A percentile compares a stretch with the other conserved stretches of the same genome.
Evolutionary conservation across 2,888 invertebrate species (phyloP).

Genomic region (Caradrina kadenii): DNA sequence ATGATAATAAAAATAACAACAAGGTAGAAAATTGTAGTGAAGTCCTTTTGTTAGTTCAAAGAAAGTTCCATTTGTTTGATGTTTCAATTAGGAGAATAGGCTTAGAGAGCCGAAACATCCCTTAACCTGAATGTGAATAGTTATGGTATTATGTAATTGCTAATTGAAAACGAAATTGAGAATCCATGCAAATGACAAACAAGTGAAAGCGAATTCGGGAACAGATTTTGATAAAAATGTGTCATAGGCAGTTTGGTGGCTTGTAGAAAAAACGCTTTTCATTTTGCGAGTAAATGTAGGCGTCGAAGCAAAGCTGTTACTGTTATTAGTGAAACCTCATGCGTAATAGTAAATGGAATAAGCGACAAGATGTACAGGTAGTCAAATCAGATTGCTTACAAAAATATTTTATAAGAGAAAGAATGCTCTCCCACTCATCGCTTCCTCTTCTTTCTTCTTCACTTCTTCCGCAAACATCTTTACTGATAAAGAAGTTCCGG

Average conservation of each 20-base stretch:
- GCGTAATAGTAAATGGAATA: background rate
- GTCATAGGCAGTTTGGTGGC: slow-evolving; percentile 1
- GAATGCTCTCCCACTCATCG: no score
- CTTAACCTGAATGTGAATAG: background rate
- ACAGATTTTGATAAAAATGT: background rate
- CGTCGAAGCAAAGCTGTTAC: background rate
- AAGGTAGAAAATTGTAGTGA: slow-evolving; percentile 14
- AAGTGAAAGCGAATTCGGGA: background rate
- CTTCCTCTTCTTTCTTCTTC: no score
- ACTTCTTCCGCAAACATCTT: no score
- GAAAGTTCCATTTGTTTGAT: slow-evolving; percentile 30
- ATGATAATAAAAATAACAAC: slow-evolving; percentile 20
- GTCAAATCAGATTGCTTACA: background rate
- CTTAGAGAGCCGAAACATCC: background rate
- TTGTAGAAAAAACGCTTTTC: background rate
- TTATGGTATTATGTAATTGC: background rate
- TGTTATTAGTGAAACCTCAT: background rate
- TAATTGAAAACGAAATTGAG: background rate
- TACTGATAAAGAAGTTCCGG: no score
- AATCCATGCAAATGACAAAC: background rate
- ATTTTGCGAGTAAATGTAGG: no score
- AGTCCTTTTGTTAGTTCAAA: slow-evolving; percentile 18
- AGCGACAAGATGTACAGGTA: background rate
- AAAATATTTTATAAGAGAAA: background rate
- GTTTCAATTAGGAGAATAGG: slow-evolving; percentile 1